phyloP scores from a whole-genome alignment of 2,888 invertebrate species.

The Pachydiplax longipennis region DNA sequence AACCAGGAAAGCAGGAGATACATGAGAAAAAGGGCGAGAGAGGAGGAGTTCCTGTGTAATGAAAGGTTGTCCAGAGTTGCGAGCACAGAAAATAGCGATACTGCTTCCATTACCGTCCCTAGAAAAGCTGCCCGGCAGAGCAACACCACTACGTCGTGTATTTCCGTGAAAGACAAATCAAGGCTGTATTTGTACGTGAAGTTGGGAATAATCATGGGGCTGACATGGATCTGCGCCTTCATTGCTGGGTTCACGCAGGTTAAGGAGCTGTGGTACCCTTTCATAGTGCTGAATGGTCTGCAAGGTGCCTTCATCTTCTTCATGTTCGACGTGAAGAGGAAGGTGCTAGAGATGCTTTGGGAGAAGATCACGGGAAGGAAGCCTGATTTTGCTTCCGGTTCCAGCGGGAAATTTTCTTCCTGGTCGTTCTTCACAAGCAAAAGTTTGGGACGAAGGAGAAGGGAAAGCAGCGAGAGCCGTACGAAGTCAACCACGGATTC shows the following conservation, averaged over 20 bases:
- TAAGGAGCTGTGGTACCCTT: slow-evolving; percentile 59
- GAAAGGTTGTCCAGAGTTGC: slow-evolving; percentile 25
- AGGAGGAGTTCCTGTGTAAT: slow-evolving; percentile 24
- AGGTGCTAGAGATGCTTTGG: slow-evolving; percentile 53
- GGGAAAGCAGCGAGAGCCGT: background rate
- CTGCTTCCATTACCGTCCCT: background rate
- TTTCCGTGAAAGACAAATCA: slow-evolving; percentile 54
- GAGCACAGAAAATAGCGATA: background rate
- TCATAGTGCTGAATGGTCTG: slow-evolving; percentile 60
- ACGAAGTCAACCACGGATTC: background rate
- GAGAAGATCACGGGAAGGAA: slow-evolving; percentile 48
- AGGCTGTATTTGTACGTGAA: slow-evolving; percentile 57
- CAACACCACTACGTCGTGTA: slow-evolving; percentile 47
- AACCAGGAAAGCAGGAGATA: slow-evolving; percentile 47
- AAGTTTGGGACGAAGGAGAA: background rate
- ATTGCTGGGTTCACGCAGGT: slow-evolving; percentile 56
- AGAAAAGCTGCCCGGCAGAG: background rate
- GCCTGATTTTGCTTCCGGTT: background rate
- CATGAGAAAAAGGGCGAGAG: slow-evolving; percentile 47
- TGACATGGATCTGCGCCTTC: slow-evolving; percentile 61
- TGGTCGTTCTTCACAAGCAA: background rate
- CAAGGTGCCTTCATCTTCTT: slow-evolving; percentile 61
- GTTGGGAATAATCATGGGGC: slow-evolving; percentile 60
- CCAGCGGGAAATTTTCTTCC: background rate
- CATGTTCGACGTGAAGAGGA: slow-evolving; percentile 56